Conservation (phyloP, 2,113 vertebrate genomes). For the Aptenodytes patagonicus region DNA sequence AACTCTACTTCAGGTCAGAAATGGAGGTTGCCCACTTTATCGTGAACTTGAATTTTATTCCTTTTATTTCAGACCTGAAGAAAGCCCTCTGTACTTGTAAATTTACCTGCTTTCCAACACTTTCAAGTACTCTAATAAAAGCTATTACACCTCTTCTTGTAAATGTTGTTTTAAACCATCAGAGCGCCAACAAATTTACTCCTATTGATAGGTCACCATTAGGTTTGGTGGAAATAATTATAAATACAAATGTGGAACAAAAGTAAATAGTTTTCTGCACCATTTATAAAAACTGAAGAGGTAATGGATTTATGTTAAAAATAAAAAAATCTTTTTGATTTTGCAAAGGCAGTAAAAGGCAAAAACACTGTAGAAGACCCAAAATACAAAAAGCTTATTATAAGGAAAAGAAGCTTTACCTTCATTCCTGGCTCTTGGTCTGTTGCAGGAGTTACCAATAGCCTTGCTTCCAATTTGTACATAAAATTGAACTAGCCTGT, state of each 20-base stretch:
- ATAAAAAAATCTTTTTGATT: not conserved
- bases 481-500: conserved; percentile 94
- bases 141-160: not conserved
- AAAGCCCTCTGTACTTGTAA: not conserved
- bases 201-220: not conserved
- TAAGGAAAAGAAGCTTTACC: conserved; percentile 73
- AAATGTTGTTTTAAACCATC: not conserved
- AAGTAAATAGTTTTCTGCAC: not conserved
- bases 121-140: not conserved
- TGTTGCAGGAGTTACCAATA: conserved; percentile 86
- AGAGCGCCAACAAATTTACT: not conserved
- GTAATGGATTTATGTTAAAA: not conserved
- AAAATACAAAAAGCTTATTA: not conserved
- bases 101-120: not conserved
- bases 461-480: conserved; percentile 93
- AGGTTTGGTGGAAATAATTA: not conserved
- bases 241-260: not conserved
- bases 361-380: not conserved
- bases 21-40: not conserved
- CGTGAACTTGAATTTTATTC: not conserved
- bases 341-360: not conserved
- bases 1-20: not conserved
- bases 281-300: not conserved
- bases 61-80: not conserved
- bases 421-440: conserved; percentile 93